Percentiles rank a stretch among this genome's conserved stretches.
These are phyloP conservation scores for Corvus cornix DNA, from an alignment of 2,113 vertebrate genomes.

Conservation along the genomic window DNA sequence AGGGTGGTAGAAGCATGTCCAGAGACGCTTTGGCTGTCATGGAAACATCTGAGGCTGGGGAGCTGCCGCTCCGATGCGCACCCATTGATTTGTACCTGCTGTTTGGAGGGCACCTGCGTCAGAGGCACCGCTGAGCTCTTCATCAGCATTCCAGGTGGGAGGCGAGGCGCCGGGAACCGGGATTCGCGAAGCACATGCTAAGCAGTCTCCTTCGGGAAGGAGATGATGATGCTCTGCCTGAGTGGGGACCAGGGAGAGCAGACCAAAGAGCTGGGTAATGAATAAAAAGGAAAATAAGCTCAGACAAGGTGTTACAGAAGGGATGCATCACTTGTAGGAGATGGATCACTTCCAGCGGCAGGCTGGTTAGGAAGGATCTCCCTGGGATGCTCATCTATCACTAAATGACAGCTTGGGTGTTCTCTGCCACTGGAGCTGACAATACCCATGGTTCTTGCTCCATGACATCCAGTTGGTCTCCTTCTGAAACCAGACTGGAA, in stretches of 20 bases:
- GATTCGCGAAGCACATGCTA: not conserved
- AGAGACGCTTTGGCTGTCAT: not conserved
- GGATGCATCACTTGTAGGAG: not conserved
- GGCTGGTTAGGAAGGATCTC: not conserved
- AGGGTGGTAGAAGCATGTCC: slow-evolving; percentile 55
- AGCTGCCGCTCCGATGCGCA: not conserved
- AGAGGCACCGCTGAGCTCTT: not conserved
- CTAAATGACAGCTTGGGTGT: not conserved
- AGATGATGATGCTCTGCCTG: not conserved
- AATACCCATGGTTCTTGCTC: accelerated
- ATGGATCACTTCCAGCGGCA: accelerated
- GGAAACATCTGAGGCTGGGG: not conserved
- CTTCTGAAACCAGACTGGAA: not conserved
- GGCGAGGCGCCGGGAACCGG: not conserved
- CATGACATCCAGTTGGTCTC: not conserved
- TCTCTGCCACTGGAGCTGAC: not conserved
- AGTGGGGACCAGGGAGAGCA: not conserved
- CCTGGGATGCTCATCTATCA: not conserved
- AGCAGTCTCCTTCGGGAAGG: not conserved
- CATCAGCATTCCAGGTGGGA: not conserved
- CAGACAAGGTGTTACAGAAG: not conserved
- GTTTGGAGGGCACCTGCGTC: not conserved
- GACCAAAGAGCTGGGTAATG: not conserved
- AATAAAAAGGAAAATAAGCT: not conserved
- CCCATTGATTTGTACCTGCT: not conserved